Evolutionary conservation across 1,140 invertebrate genomes (phyloP).

Genomic region (Formica exsecta): DNA sequence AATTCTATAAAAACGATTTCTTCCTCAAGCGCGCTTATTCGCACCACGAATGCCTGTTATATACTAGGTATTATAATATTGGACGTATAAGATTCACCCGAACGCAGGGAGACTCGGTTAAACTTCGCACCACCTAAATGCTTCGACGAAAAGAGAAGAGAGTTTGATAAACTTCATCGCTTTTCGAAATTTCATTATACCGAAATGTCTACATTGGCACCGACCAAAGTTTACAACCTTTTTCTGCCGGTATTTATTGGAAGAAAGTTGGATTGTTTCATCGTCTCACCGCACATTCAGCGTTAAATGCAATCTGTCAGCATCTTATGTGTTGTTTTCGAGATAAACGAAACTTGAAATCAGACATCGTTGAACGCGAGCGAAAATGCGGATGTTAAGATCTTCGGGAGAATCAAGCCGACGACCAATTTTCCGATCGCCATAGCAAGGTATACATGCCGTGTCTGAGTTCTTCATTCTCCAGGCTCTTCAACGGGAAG

Average conservation of each 20-base stretch:
- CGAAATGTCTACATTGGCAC: constrained; percentile 30
- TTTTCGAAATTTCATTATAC: constrained; percentile 17
- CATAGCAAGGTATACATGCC: constrained; percentile 91
- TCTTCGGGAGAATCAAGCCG: constrained; percentile 83
- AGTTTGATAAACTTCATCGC: not conserved
- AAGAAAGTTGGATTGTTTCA: not conserved
- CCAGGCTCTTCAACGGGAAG: constrained; percentile 83
- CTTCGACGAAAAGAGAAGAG: constrained; percentile 31
- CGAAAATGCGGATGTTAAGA: constrained; percentile 11
- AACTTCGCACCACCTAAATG: constrained; percentile 69
- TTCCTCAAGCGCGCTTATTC: constrained; percentile 18
- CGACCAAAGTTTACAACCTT: not conserved
- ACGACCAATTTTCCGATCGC: constrained; percentile 91
- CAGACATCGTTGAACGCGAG: not conserved
- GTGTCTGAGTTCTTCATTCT: constrained; percentile 86
- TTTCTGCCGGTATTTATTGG: constrained; percentile 6
- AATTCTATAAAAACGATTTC: not conserved
- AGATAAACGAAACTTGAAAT: not conserved
- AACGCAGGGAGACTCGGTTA: constrained; percentile 38
- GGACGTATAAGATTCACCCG: constrained; percentile 73
- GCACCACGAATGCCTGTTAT: constrained; percentile 19
- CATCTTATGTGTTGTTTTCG: not conserved
- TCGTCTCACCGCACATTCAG: not conserved
- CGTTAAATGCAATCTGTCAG: not conserved
- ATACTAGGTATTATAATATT: constrained; percentile 64